Base-by-base conservation (phyloP, 2,888 invertebrate genomes). In the Phymatocera aterrima region DNA sequence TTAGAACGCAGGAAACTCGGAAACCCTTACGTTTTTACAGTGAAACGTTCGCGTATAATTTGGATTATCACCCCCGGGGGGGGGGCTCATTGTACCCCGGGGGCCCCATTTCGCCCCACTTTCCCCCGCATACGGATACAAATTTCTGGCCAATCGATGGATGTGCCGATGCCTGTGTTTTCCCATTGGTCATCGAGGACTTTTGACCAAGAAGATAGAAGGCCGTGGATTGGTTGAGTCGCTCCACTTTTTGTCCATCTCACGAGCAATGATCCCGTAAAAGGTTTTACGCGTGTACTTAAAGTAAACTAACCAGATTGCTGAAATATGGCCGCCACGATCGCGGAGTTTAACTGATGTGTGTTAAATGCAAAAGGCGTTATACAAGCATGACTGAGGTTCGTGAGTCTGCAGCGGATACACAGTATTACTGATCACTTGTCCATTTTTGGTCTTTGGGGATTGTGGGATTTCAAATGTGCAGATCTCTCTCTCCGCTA, bases 361-460 rank as follows among this genome's bases (percentile, higher is more conserved):
- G 46, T 70, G 51, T 70, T 34, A 72, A 72, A 72, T 72, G 51
- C 72, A 28, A 10, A n/a, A n/a, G 15, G 31, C n/a, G 28, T 57
- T 57, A 28, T 15, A 18, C 54, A 21, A 10, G 54, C 5, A 4
- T 8, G 4, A 40, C 40, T 4, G 40, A 8, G 40, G 40, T 40
- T 40, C 8, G 24, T 21, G 12, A 12, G 5, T 57, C 57, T 5
- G 15, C n/a, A n/a, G n/a, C n/a, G n/a, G n/a, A n/a, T n/a, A 57
- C 15, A 3, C 15, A 57, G 57, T 57, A 57, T 57, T 57, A 34
- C 48, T 72, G 72, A 72, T 48, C 48, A 68, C 15, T n/a, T 51
- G 24, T 72, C 43, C 72, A 12, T 51, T 48, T 72, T 72, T 72
- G 72, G 72, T 72, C 72, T 72, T 48, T 51, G 72, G 72, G 72